Conservation (phyloP, 2,113 vertebrate species). For the Platichthys stellatus region DNA sequence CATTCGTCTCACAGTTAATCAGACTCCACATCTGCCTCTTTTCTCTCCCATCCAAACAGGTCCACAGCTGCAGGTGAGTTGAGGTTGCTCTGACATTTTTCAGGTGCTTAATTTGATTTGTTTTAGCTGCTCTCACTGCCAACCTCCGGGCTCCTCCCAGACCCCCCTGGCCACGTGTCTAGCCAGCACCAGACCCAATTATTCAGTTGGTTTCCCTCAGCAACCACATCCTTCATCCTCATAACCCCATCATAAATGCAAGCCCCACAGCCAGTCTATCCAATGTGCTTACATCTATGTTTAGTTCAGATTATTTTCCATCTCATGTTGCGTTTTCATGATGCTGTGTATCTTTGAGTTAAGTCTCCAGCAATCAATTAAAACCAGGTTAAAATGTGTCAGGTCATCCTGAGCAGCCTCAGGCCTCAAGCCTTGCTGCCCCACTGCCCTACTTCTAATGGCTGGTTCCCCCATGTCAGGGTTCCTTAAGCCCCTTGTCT, state of each 20-base stretch:
- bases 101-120: constrained; percentile 12
- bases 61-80: constrained; percentile 31
- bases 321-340: neutral
- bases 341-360: neutral
- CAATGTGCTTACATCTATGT: no score
- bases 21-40: neutral
- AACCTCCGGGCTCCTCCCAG: neutral
- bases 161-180: constrained; percentile 65
- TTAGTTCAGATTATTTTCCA: neutral
- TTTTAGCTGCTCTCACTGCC: constrained; percentile 3
- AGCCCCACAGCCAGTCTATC: neutral
- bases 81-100: neutral
- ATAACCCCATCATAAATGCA: neutral
- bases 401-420: constrained; percentile 23
- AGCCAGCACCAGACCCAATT: constrained; percentile 64
- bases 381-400: constrained; percentile 33
- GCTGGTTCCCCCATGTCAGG: constrained; percentile 27
- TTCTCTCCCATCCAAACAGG: neutral
- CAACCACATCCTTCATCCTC: constrained; percentile 31
- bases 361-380: neutral
- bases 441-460: constrained; percentile 67
- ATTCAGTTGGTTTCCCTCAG: constrained; percentile 50
- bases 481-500: neutral
- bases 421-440: constrained; percentile 30
- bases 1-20: neutral